Conservation (phyloP, 92 coral and sea anemone genomes). For the Plumapathes pennacea region DNA sequence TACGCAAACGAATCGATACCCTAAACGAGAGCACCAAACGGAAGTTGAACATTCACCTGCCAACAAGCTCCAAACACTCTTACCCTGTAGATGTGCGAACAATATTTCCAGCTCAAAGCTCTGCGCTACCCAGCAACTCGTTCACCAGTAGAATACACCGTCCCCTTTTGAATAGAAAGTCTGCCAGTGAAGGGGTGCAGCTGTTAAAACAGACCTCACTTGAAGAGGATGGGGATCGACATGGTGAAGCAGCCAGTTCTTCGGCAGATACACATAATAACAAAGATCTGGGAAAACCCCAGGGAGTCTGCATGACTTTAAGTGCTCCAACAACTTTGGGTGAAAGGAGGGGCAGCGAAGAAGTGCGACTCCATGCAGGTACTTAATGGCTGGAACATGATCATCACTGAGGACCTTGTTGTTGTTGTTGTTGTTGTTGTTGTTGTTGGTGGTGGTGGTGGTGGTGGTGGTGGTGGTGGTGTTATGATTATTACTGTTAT, state of each 20-base stretch:
- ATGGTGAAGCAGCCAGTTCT: no score
- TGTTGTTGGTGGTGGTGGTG: no score
- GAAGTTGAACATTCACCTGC: conserved; percentile 40
- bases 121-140: conserved; percentile 81
- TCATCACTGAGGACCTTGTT: no score
- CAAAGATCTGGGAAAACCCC: no score
- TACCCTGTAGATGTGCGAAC: conserved; percentile 88
- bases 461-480: no score
- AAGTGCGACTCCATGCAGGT: conserved; percentile 58
- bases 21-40: conserved; percentile 81
- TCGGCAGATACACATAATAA: conserved; percentile 25
- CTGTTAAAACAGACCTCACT: conserved; percentile 30
- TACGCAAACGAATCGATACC: conserved; percentile 77
- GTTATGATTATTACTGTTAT: no score
- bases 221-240: conserved; percentile 27
- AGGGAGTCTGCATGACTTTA: no score
- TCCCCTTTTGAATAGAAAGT: conserved; percentile 51
- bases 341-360: conserved; percentile 76
- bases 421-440: no score
- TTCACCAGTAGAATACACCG: conserved; percentile 14
- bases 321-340: conserved; percentile 28
- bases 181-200: conserved; percentile 87
- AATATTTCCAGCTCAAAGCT: conserved; percentile 84
- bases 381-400: no score
- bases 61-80: conserved; percentile 24